Evolutionary conservation across 2,888 invertebrate species (phyloP).

Genomic region (Philereme vetulata): DNA sequence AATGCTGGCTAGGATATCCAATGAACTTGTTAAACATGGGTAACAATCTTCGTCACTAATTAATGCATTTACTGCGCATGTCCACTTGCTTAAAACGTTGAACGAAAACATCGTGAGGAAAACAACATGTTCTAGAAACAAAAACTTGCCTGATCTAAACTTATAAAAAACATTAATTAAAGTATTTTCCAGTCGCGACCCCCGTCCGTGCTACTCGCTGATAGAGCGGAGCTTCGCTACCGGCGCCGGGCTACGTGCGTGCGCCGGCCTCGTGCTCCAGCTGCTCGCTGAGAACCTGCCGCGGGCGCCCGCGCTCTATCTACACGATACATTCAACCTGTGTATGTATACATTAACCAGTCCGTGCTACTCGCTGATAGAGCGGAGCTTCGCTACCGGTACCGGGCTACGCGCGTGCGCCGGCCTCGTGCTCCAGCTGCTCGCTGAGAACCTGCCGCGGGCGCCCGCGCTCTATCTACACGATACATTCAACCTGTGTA

Average conservation of each 20-base stretch:
- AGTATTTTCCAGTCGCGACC: constrained; percentile 59
- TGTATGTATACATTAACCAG: constrained; percentile 42
- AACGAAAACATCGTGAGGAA: no score
- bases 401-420: constrained; percentile 56
- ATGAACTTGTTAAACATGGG: constrained; percentile 63
- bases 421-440: constrained; percentile 67
- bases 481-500: no score
- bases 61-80: no score
- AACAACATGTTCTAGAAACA: no score
- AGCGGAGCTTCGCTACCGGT: constrained; percentile 59
- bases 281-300: no score
- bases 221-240: constrained; percentile 63
- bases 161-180: no score
- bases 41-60: constrained; percentile 34
- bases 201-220: constrained; percentile 68
- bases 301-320: no score
- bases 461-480: no score
- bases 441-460: no score
- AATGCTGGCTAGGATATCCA: constrained; percentile 64
- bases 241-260: constrained; percentile 53
- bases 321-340: no score
- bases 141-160: no score
- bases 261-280: constrained; percentile 65
- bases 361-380: constrained; percentile 66
- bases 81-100: not conserved